Conservation (phyloP, 1,140 invertebrate genomes). For the Heliconius eleuchia region DNA sequence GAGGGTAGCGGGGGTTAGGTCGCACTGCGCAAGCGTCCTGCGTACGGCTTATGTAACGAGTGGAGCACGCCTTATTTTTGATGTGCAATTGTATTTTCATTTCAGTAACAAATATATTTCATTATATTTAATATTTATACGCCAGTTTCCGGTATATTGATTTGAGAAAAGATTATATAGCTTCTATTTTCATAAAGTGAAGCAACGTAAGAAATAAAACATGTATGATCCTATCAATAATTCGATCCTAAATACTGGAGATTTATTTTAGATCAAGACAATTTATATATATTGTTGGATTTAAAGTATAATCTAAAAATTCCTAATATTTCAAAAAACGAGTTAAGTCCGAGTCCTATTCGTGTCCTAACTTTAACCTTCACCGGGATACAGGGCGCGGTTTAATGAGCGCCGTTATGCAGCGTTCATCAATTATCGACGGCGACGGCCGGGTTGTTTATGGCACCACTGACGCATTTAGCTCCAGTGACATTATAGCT, state of each 20-base stretch:
- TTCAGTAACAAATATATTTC: conserved; percentile 51
- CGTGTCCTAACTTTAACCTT: conserved; percentile 63
- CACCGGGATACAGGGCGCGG: conserved; percentile 68
- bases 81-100: conserved; percentile 38
- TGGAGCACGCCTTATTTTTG: conserved; percentile 53
- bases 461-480: conserved; percentile 74
- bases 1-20: conserved; percentile 65
- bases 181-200: background rate
- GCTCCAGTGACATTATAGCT: conserved; percentile 64
- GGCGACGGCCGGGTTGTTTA: conserved; percentile 71
- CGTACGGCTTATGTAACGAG: conserved; percentile 70
- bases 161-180: background rate
- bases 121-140: conserved; percentile 9
- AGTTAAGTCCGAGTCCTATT: conserved; percentile 20
- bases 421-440: conserved; percentile 78
- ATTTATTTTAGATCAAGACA: background rate
- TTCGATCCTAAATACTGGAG: background rate
- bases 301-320: background rate
- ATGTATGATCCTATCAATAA: background rate
- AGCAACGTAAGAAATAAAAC: too few relatives aligned
- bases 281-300: background rate
- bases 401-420: conserved; percentile 75
- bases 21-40: conserved; percentile 67
- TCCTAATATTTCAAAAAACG: background rate
- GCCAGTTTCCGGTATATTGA: background rate